Evolutionary conservation across 2,888 invertebrate species (phyloP), one percentile per base, ranked within the genome.

Genomic region (Tortricodes alternella): DNA sequence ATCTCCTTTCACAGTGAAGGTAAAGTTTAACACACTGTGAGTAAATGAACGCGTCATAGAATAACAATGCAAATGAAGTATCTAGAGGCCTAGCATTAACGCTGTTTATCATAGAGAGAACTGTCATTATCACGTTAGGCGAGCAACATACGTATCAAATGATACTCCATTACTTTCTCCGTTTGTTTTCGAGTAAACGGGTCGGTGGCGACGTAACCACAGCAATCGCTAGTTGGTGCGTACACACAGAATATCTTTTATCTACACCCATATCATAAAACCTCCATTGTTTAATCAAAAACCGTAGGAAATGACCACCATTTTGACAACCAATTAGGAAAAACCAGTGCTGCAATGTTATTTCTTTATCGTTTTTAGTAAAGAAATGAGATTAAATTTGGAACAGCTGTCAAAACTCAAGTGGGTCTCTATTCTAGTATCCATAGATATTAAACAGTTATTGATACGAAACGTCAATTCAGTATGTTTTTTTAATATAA

Each of bases 101-200:
- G 8, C 29, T 56, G 32, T 50, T 50, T 50, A 56, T 50, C 32
- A 32, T 37, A 32, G 11, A 44, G 37, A 50, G 49, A 34, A 11
- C 49, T 56, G 32, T 56, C 49, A 56, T 50, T 56, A 50, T 44
- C 50, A 50, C 49, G 29, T 50, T 50, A 56, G 80, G 80, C 83
- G 84, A 80, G 77, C 74, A 74, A 69, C 68, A 62, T 63, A 63
- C 62, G 71, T 74, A 76, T 74, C 80, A 77, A 80, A 78, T 77
- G 79, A 70, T 71, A 65, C 61, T 56, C 71, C 71, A 66, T 68
- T 65, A 86, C 89, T 88, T 88, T 88, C 89, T 83, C 89, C 83
- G 71, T 85, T 85, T 86, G 84, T 87, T 86, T 82, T 74, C 79
- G 71, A 73, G 70, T 71, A 73, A 69, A 68, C 71, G 70, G 67